Evolutionary conservation across 2,797 vertebrate genomes (phyloP).

Genomic region (Lagorchestes hirsutus): DNA sequence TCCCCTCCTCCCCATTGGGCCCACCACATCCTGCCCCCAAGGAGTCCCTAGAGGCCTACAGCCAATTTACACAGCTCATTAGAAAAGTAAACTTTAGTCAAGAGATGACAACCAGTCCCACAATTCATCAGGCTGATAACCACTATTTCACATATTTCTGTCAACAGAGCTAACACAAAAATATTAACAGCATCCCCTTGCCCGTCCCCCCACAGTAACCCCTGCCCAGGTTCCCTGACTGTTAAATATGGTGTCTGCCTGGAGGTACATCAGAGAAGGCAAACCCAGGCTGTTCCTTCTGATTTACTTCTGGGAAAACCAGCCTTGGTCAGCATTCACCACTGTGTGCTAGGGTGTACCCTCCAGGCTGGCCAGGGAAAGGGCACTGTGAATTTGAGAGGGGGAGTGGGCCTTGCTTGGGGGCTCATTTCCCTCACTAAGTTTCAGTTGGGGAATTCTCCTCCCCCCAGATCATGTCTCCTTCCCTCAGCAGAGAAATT

Average conservation of each 20-base stretch:
- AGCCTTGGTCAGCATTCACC: neutral
- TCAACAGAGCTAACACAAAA: neutral
- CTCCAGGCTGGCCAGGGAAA: neutral
- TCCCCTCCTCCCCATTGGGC: neutral
- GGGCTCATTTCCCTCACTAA: neutral
- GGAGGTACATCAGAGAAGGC: conserved; percentile 14
- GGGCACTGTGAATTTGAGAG: no score
- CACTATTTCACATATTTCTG: conserved; percentile 59
- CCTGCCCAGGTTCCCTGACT: conserved; percentile 62
- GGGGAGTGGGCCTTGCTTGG: neutral
- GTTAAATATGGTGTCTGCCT: conserved; percentile 60
- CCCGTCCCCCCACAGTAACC: neutral
- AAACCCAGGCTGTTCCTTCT: conserved; percentile 56
- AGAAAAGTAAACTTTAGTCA: conserved; percentile 38
- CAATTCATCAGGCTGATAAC: conserved; percentile 62
- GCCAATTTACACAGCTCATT: conserved; percentile 11
- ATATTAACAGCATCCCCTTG: conserved; percentile 62
- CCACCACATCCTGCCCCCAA: neutral
- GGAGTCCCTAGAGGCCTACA: neutral
- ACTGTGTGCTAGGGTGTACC: neutral
- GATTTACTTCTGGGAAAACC: neutral
- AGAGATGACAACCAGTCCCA: conserved; percentile 71
- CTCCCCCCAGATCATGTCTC: no score
- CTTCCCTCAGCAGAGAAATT: no score
- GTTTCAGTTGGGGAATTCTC: neutral